These are phyloP conservation scores for Notoglanidium macrostoma DNA, from an alignment of 2,797 vertebrate species.

Conservation along the genomic window DNA sequence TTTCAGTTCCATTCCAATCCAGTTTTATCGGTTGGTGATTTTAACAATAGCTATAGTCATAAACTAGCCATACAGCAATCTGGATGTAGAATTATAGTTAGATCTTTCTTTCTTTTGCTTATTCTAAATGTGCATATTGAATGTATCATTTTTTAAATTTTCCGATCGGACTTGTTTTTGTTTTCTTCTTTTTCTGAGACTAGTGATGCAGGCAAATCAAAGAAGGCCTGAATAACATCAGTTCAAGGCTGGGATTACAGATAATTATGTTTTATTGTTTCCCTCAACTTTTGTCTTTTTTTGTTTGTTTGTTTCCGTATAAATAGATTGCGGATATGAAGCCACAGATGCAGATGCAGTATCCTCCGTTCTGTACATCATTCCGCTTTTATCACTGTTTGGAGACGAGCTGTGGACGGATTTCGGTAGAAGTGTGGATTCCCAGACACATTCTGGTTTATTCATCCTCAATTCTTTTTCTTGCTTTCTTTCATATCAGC, in stretches of 20 bases:
- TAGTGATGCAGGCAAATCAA: neutral
- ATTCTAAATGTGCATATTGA: neutral
- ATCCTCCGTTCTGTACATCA: neutral
- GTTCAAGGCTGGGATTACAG: neutral
- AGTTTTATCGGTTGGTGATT: neutral
- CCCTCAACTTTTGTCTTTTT: neutral
- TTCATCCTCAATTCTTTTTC: neutral
- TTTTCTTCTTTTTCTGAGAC: neutral
- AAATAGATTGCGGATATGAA: neutral
- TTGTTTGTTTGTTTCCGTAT: neutral
- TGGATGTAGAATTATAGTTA: neutral
- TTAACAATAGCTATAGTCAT: neutral
- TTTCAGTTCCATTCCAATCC: neutral
- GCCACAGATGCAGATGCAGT: neutral
- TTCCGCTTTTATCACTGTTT: conserved; percentile 8
- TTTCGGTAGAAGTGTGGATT: neutral
- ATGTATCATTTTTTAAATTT: neutral
- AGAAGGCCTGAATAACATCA: neutral
- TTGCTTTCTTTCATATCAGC: neutral
- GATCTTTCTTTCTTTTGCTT: neutral
- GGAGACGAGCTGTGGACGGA: neutral
- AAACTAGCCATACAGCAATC: neutral
- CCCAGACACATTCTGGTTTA: neutral
- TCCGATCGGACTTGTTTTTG: neutral
- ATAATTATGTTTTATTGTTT: neutral